These are phyloP conservation scores for Manis pentadactyla DNA, from an alignment of 2,797 vertebrate genomes.

Conservation along the genomic window DNA sequence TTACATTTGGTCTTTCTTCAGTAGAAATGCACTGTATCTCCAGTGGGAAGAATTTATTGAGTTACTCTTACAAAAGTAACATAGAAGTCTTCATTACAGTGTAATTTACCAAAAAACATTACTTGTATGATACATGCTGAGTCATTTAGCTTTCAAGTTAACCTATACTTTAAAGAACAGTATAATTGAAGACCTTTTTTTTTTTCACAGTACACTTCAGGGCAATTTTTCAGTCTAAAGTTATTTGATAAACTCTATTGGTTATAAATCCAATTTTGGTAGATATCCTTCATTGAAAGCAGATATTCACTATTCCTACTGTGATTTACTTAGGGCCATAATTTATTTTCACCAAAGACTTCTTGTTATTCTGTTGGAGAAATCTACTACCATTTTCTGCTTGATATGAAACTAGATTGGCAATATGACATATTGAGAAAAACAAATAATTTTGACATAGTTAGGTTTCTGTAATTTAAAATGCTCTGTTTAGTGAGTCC, in stretches of 20 bases:
- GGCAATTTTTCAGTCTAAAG: neutral
- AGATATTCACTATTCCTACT: neutral
- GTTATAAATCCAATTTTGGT: neutral
- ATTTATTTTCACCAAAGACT: neutral
- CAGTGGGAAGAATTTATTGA: neutral
- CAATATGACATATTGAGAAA: neutral
- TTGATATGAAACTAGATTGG: neutral
- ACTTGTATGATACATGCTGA: neutral
- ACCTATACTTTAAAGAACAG: neutral
- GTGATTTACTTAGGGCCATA: neutral
- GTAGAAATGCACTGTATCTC: neutral
- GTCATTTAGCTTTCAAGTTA: constrained; percentile 18
- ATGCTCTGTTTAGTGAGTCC: neutral
- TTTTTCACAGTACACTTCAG: neutral
- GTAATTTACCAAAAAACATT: neutral
- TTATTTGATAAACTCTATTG: neutral
- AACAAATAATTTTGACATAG: neutral
- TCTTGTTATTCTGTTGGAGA: neutral
- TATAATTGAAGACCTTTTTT: neutral
- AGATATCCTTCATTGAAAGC: neutral
- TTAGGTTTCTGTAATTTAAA: neutral
- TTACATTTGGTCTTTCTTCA: neutral
- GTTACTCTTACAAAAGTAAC: neutral
- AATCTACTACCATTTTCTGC: neutral
- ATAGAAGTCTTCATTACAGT: neutral